Conservation (phyloP, 2,797 vertebrate genomes). For the Graptemys geographica region DNA sequence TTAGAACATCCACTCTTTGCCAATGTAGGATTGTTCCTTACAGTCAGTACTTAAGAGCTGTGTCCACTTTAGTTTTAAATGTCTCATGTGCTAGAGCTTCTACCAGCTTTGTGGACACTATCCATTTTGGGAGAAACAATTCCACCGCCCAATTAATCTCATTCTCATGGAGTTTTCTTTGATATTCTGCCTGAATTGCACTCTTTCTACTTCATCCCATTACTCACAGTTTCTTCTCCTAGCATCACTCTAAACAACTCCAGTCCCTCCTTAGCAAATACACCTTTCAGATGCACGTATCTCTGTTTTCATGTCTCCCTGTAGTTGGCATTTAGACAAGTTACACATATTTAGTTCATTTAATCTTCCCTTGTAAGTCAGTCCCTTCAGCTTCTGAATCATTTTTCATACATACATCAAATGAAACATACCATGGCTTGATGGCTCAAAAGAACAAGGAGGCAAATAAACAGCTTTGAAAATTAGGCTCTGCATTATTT, state of each 20-base stretch:
- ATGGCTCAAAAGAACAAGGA: slow-evolving; percentile 18
- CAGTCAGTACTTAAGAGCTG: rapidly evolving
- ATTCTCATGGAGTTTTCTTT: background rate
- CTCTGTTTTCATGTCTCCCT: background rate
- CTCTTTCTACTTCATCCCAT: background rate
- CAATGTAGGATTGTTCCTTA: rapidly evolving
- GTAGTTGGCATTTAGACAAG: background rate
- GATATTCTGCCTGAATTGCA: background rate
- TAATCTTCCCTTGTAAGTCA: slow-evolving; percentile 42
- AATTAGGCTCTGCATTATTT: background rate
- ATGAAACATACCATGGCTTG: slow-evolving; percentile 18
- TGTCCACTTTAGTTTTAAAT: background rate
- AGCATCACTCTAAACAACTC: background rate
- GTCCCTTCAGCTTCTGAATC: background rate
- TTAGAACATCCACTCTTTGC: background rate
- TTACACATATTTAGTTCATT: slow-evolving; percentile 28
- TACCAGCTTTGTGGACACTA: background rate
- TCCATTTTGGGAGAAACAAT: background rate
- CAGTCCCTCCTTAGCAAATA: background rate
- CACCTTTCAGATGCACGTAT: background rate
- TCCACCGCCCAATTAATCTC: background rate
- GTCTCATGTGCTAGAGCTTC: background rate
- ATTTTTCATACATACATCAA: slow-evolving; percentile 9
- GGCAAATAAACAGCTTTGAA: background rate
- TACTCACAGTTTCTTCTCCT: background rate